Evolutionary conservation across 2,113 vertebrate species (phyloP), one percentile per base, ranked within the genome.

Genomic region (Sigmodon hispidus): DNA sequence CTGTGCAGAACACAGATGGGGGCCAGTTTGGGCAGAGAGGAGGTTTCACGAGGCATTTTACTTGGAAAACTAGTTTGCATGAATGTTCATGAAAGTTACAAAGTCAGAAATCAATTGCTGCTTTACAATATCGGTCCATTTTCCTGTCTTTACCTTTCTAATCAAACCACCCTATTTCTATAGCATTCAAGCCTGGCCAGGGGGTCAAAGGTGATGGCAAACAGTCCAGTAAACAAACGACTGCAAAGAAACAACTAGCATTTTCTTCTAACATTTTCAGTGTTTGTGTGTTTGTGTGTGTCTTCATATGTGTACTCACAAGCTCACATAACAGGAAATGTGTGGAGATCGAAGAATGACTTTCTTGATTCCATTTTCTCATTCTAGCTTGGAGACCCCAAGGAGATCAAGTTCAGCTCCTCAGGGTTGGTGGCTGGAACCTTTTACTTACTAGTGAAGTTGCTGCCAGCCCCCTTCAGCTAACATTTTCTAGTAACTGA

Each of bases 1-100:
- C 95, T 91, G 87, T 94, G 95, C 13, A 94, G 93, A 92, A 87
- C 92, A 90, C 97, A 98, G 97, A 97, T 97, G 97, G 96, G 7
- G 89, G 65, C 45, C 57, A 40, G 94, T 97, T 92, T 93, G 97
- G 97, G 96, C 96, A 97, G 88, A 95, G 80, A 92, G 48, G 86
- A 94, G 84, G 61, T 94, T 94, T 92, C 92, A 93, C 90, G 92
- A 97, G 93, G 67, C 92, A 2, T 96, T 93, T 97, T 91, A 96
- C 96, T 63, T 96, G 96, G 96, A 95, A 97, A 97, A 97, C 85
- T 94, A 93, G 93, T 93, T 79, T 90, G 94, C 90, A 81, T 72
- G 85, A 94, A 95, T 88, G 91, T 95, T 97, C 91, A 95, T n/a
- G n/a, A n/a, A n/a, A 93, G 84, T 95, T 67, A 96, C 89, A 91